Base-by-base conservation (phyloP, 2,797 vertebrate genomes). In the Schizopygopsis malacanthus region DNA sequence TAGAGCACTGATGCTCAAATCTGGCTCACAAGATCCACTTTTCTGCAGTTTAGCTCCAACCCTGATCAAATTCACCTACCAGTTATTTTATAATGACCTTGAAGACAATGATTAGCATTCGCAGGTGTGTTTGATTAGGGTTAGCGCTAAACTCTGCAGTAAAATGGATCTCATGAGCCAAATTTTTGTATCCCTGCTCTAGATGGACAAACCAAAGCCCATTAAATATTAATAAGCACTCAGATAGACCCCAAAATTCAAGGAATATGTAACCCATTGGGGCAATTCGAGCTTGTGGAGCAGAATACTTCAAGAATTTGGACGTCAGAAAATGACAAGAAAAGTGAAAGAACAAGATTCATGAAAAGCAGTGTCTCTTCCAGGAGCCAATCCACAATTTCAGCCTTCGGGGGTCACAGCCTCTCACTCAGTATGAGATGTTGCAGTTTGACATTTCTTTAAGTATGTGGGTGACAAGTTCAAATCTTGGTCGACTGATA, bases 151-250 rank as follows among this genome's bases (percentile, higher is more conserved):
- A 33, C 28, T 33, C 28, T 33, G 28, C 28, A 33, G 28, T 33
- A 33, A 33, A 33, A 2, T 33, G 28, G 28, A 33, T 33, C 28
- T 33, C 28, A 33, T 2, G 28, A 33, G 28, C 28, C 28, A 33
- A 33, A 33, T 33, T 33, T 33, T 33, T 2, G 28, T 33, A 33
- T 33, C 28, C 28, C 28, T 33, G 28, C 28, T 33, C 28, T 33
- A 33, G 2, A 72, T 82, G 63, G 83, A 70, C 76, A 61, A 85
- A 59, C 47, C 52, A 79, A 45, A 71, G 65, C 18, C 67, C 25
- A 71, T 85, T 13, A 71, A 85, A 79, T 39, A 71, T 79, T 61
- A 43, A 79, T 61, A 59, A 59, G 50, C 39, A 71, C 83, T 71
- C 65, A 33, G 39, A 70, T 16, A 71, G 65, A 79, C n/a, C 9